Percentiles rank a stretch among this genome's conserved stretches.
phyloP scores from a whole-genome alignment of 2,113 vertebrate genomes.

The Macrotus californicus region DNA sequence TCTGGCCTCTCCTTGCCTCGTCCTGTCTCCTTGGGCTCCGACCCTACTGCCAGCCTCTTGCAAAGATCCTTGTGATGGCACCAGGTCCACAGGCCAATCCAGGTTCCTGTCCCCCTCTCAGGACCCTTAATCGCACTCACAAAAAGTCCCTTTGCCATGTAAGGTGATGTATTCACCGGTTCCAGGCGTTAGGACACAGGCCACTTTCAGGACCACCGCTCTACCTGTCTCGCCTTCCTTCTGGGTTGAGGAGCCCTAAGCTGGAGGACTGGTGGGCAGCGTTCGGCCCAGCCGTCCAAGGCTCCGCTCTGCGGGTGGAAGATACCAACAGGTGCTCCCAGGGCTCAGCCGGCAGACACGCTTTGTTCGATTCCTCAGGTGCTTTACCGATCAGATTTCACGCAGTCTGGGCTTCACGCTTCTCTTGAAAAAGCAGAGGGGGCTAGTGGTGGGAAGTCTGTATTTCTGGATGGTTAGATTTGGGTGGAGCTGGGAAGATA shows the following conservation, averaged over 20 bases:
- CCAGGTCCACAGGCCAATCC: not conserved
- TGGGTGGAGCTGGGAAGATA: not conserved
- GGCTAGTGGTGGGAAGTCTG: not conserved
- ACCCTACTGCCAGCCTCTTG: not conserved
- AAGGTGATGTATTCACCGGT: not conserved
- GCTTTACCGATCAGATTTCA: not conserved
- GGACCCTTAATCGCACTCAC: too few species aligned
- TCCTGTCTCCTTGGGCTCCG: not conserved
- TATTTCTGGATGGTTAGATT: not conserved
- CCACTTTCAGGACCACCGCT: not conserved
- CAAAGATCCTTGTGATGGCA: not conserved
- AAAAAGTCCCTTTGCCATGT: not conserved
- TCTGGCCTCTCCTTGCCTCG: not conserved
- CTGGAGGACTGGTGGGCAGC: too few species aligned
- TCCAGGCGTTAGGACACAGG: too few species aligned
- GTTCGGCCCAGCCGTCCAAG: too few species aligned
- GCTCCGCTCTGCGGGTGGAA: not conserved
- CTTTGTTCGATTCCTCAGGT: not conserved
- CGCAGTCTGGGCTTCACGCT: not conserved
- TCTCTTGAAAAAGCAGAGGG: not conserved
- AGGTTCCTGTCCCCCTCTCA: not conserved
- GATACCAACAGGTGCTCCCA: accelerated
- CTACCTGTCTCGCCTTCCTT: not conserved
- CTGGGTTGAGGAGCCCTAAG: not conserved
- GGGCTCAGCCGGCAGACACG: not conserved